Base-by-base conservation (phyloP, 2,797 vertebrate genomes). In the Cynodonichthys magdalenae region DNA sequence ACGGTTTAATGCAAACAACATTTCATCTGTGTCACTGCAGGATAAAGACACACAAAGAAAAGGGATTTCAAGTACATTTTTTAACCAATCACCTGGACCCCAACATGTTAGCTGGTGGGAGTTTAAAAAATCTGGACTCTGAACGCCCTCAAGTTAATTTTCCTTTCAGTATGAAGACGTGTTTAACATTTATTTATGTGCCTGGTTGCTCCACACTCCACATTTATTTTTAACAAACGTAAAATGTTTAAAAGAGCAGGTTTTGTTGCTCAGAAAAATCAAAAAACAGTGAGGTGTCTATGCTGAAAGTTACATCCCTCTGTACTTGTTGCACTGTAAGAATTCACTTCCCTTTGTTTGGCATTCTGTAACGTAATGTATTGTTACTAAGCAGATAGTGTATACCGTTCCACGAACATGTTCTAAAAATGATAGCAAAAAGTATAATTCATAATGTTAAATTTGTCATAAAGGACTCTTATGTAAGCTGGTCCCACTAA, bases 131-230 rank as follows among this genome's bases (percentile, higher is more conserved):
- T 59, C 31, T 50, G 31, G 46, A 66, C 17, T 7, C 18, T 6
- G 12, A 64, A 42, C 48, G 31, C 44, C 52, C 53, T 17, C 54
- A 6, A 42, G 29, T 41, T 36, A 51, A 31, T 7, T 34, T 34
- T 34, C 9, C 5, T 8, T 7, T 8, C 7, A 34, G 31, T 18
- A 12, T 14, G 15, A 17, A 31, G 18, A 29, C 53, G 3, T 19
- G n/a, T 52, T 39, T 3, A 39, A 39, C 15, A 48, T 66, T 59
- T 24, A 73, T 66, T 62, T 15, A 19, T 10, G 19, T 63, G 53
- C 61, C 61, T 42, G 55, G 67, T 71, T 14, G 41, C 63, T 66
- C 36, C 14, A 53, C 54, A 29, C 6, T 56, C 58, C 51, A 49
- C 6, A n/a, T 59, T 24, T 20, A 19, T 62, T 68, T 54, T 39